Base-by-base conservation (phyloP, 1,140 invertebrate species). In the Planococcus citri region DNA sequence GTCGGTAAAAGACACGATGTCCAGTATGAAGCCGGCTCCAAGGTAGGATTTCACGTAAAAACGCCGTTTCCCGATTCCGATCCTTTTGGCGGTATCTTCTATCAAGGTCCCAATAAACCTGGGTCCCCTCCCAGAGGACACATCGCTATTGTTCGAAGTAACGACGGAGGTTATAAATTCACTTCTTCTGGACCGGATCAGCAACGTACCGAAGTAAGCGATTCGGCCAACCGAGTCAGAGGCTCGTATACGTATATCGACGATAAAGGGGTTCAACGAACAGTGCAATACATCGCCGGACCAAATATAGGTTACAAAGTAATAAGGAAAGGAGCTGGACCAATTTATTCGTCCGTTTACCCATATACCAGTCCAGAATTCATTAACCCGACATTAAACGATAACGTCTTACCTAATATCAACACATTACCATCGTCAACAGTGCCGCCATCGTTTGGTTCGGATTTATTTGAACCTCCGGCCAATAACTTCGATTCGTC, bases 161-260 rank as follows among this genome's bases (percentile, higher is more conserved):
- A 82, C 3, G 84, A 86, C 76, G 85, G 85, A 14, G 85, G 84
- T 61, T 86, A 86, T 75, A 81, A 82, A 79, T 86, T 89, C 69
- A 84, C 87, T 67, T 84, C 86, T 8, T 83, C 85, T 8, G 86
- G 86, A 9, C 87, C 87, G 1, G 87, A 88, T 75, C 86, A 87
- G 75, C 80, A 86, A 71, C 77, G 87, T 60, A 84, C 86, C 1
- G 88, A 89, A 77, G 83, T 83, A 67, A 86, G 86, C 72, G 86
- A 87, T 72, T 79, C 85, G 0, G 82, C 80, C 60, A 86, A 86
- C 12, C 82, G 88, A 71, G 85, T 87, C 0, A 77, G 85, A 69
- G 88, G 88, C 33, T 87, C 86, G 0, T 89, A 88, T 77, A 87
- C 86, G 4, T 89, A 87, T 75, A 76, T 88, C 17, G 88, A 88